These are phyloP conservation scores for Oryctolagus cuniculus DNA, from an alignment of 2,113 vertebrate species.

Conservation along the genomic window mOryCun1.1 NC_091433.1:174345501-174346000, in stretches of 20 bases:
- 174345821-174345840: not conserved
- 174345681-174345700: not conserved
- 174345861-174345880: not conserved
- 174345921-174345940: not conserved
- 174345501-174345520: not conserved
- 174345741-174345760: not conserved
- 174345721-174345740: not conserved
- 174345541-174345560: not conserved
- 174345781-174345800: not conserved
- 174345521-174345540: not conserved
- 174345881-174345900: not conserved
- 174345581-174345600: not conserved
- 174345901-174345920: not conserved
- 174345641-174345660: not conserved
- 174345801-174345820: not conserved
- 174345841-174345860: not conserved
- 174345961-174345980: not conserved
- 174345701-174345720: not conserved
- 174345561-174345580: not conserved
- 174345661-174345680: not conserved
- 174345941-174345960: fast-evolving
- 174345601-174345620: not conserved
- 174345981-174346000: not conserved
- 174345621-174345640: not conserved
- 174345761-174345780: not conserved